A percentile compares a stretch with the other conserved stretches of the same genome.
These are phyloP conservation scores for Coptodon bakossiorum DNA, from an alignment of 2,113 vertebrate species.

Conservation along the genomic window DNA sequence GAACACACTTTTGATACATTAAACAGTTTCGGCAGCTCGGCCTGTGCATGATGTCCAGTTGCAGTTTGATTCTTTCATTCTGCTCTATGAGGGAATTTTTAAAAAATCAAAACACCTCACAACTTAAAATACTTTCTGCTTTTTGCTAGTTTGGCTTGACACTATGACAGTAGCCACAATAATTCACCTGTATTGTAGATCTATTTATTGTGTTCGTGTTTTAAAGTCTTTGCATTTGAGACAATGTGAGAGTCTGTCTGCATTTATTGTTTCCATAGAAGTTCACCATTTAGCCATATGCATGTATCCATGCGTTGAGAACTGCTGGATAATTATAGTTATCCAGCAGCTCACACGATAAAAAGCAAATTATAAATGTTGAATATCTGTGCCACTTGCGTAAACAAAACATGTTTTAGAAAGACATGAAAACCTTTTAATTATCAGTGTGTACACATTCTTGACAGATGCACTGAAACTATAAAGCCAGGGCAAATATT, in stretches of 20 bases:
- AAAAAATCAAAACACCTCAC: not conserved
- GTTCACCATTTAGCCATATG: not conserved
- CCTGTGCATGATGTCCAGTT: not conserved
- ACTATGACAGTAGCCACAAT: not conserved
- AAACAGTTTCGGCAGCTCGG: not conserved
- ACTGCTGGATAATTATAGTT: not conserved
- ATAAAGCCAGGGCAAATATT: not conserved
- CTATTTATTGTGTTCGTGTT: conserved; percentile 35
- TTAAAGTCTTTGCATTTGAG: not conserved
- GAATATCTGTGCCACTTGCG: not conserved
- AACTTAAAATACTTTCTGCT: not conserved
- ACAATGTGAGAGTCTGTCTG: not conserved
- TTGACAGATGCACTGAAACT: not conserved
- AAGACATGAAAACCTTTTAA: not conserved
- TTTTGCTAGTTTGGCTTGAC: not conserved
- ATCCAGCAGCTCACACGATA: not conserved
- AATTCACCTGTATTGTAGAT: not conserved
- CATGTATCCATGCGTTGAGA: not conserved
- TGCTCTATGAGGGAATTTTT: rapidly evolving
- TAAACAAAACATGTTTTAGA: not conserved
- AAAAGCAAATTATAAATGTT: not conserved
- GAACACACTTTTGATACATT: not conserved
- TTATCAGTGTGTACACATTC: not conserved
- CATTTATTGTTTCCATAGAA: not conserved
- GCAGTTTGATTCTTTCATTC: not conserved